A percentile compares a stretch with the other conserved stretches of the same genome.
Evolutionary conservation across 2,888 invertebrate species (phyloP).

Genomic region (Heliconius sara): DNA sequence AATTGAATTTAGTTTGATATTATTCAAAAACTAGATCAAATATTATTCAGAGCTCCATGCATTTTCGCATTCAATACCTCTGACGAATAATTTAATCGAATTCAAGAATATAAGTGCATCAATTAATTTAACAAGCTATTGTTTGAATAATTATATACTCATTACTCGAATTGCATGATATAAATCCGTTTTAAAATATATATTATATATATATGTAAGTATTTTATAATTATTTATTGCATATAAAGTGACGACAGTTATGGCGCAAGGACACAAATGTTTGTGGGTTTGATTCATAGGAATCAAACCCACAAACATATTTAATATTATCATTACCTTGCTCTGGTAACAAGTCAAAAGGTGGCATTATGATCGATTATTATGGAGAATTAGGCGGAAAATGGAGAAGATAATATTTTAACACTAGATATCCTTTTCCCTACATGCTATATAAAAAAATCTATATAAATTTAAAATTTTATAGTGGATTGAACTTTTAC

Average conservation of each 20-base stretch:
- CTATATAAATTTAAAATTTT: background rate
- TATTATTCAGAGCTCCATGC: background rate
- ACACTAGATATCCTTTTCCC: background rate
- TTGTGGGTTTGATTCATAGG: too few relatives aligned
- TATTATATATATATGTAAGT: background rate
- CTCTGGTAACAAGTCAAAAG: too few relatives aligned
- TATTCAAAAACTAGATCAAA: conserved; percentile 7
- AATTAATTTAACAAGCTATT: conserved; percentile 15
- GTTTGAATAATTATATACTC: conserved; percentile 9
- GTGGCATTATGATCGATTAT: too few relatives aligned
- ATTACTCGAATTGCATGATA: background rate
- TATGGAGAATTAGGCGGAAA: too few relatives aligned
- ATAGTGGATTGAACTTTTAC: background rate
- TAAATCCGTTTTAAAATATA: background rate
- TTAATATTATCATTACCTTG: too few relatives aligned
- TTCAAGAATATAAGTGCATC: conserved; percentile 9
- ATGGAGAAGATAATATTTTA: background rate
- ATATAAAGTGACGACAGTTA: too few relatives aligned
- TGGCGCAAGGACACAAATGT: too few relatives aligned
- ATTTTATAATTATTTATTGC: background rate
- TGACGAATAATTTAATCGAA: conserved; percentile 1
- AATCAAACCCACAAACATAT: too few relatives aligned
- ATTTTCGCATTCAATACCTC: background rate
- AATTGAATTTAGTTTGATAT: background rate
- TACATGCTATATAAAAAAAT: too few relatives aligned